These are phyloP conservation scores for Prionace glauca DNA, from an alignment of 2,797 vertebrate species.

Conservation along the genomic window DNA sequence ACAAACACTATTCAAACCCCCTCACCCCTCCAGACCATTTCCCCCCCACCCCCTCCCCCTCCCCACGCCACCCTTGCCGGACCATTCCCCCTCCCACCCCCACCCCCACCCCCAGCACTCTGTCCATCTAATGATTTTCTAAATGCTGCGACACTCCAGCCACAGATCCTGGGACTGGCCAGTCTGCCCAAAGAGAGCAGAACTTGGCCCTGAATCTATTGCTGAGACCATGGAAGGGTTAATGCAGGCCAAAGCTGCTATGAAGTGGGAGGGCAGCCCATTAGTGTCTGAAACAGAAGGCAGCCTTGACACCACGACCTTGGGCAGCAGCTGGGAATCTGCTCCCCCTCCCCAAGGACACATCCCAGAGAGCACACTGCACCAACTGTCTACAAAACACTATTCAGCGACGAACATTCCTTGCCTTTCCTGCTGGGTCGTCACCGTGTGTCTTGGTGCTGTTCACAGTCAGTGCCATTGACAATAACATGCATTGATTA, in stretches of 20 bases:
- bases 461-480: not conserved
- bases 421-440: not conserved
- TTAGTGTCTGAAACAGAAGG: not conserved
- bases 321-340: not conserved
- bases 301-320: not conserved
- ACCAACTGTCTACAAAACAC: not conserved
- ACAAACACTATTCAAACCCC: too few relatives aligned
- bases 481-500: not conserved
- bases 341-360: not conserved
- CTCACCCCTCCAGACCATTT: too few relatives aligned
- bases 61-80: too few relatives aligned
- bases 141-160: not conserved
- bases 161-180: not conserved
- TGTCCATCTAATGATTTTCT: not conserved
- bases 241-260: not conserved
- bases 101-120: not conserved
- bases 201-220: not conserved
- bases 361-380: not conserved
- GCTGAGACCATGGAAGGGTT: not conserved
- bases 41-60: too few relatives aligned
- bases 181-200: not conserved
- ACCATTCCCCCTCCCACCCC: too few relatives aligned
- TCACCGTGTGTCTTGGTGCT: not conserved
- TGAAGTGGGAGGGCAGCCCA: not conserved
- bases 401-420: not conserved